Evolutionary conservation across 2,113 vertebrate genomes (phyloP).

Genomic region (Lophochroa leadbeateri): DNA sequence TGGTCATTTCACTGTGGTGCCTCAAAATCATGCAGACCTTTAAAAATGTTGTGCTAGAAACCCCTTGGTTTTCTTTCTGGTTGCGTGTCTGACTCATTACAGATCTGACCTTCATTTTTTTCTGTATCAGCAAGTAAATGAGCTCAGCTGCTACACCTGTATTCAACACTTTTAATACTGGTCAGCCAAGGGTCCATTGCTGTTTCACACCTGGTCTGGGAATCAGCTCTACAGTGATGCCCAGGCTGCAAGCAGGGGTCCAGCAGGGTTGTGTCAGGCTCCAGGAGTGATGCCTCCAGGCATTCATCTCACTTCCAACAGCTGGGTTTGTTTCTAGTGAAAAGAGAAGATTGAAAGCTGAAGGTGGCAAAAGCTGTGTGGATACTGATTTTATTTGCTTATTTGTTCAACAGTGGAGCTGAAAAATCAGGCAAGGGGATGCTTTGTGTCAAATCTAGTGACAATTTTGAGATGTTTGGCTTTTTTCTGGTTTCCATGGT

Average conservation of each 20-base stretch:
- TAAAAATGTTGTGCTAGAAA: background rate
- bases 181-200: background rate
- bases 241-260: background rate
- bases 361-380: background rate
- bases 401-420: background rate
- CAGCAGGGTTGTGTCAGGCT: background rate
- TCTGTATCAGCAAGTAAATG: background rate
- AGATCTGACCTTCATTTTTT: background rate
- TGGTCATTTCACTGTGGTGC: background rate
- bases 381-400: background rate
- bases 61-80: background rate
- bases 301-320: background rate
- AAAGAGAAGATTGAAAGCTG: background rate
- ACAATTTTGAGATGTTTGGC: background rate
- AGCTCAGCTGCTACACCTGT: background rate
- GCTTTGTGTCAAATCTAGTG: background rate
- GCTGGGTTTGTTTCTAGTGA: background rate
- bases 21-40: background rate
- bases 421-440: background rate
- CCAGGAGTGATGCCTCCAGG: background rate
- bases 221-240: fast-evolving
- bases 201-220: background rate
- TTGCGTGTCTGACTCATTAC: fast-evolving
- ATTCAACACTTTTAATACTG: background rate
- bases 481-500: background rate